Base-by-base conservation (phyloP, 1,140 invertebrate species). In the Microplitis demolitor region DNA sequence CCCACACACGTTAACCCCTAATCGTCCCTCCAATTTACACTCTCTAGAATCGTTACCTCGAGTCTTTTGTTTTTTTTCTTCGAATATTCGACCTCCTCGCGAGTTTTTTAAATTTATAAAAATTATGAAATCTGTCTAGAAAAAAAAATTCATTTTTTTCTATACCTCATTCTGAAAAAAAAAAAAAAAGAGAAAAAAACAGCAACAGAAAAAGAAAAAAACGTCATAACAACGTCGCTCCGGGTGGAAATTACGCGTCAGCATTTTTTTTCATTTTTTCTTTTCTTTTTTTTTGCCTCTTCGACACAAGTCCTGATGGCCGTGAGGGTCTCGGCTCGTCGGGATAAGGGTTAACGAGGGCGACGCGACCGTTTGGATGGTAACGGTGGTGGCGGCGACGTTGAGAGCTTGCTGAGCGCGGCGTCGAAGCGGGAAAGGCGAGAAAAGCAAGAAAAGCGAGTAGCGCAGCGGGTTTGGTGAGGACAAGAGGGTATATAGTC, bases 341-440 rank as follows among this genome's bases (percentile, higher is more conserved):
- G 66, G 74, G 74, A 75, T 75, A 75, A 75, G 74, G 69, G 74
- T 75, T 75, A 75, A 75, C 70, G 74, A 72, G 74, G 69, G 69
- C 70, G 74, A 75, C 74, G 74, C 66, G 74, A 72, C 69, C 69
- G 70, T 75, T 75, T 72, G 37, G 66, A 72, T 72, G 69, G 64
- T 72, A 75, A 72, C 70, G 74, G 50, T 50, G 66, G 39, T 50
- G 66, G 66, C 24, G 66, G 39, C 66, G 51, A 67, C 66, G 66
- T 67, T 31, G 66, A 45, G 11, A 45, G 39, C 39, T 45, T 24
- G 24, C 24, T 24, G 37, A 66, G 37, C 51, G 63, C 63, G 24
- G 66, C 31, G 56, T 58, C 56, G 31, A 67, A 50, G 16, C 62
- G 33, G 13, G 62, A 34, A 39, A 64, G 62, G 62, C 24, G 16